phyloP scores from a whole-genome alignment of 2,888 invertebrate species.

The Acronicta psi region DNA sequence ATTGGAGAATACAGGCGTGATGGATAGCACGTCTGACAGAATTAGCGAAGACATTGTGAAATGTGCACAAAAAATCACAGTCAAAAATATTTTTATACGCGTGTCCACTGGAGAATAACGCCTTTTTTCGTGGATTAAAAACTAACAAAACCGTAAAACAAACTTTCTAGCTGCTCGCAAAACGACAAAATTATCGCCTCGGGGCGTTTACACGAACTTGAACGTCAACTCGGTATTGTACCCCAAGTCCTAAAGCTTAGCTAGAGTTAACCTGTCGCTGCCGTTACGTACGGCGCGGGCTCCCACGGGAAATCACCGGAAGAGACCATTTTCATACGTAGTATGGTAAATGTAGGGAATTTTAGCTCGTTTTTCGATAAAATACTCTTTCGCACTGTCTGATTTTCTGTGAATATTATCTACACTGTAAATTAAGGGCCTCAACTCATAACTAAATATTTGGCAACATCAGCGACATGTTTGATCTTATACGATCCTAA shows the following conservation, averaged over 20 bases:
- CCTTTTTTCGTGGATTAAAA: too few relatives aligned
- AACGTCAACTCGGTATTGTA: constrained; percentile 26
- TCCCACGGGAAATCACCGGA: constrained; percentile 67
- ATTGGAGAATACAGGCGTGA: too few relatives aligned
- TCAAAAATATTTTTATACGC: too few relatives aligned
- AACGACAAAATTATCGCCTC: constrained; percentile 16
- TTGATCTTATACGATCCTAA: too few relatives aligned
- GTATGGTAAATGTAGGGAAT: constrained; percentile 29
- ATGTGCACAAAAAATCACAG: too few relatives aligned
- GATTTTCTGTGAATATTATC: constrained; percentile 6
- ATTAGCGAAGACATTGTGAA: too few relatives aligned
- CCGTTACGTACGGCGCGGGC: constrained; percentile 19
- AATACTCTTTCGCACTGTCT: constrained; percentile 10
- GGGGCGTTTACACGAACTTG: constrained; percentile 12
- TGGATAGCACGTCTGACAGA: too few relatives aligned
- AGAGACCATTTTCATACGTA: constrained; percentile 62
- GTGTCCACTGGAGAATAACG: too few relatives aligned
- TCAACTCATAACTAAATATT: too few relatives aligned
- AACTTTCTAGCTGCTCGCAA: background rate
- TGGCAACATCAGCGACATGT: too few relatives aligned
- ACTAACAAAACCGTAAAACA: background rate
- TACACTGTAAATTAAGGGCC: too few relatives aligned
- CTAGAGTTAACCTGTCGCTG: constrained; percentile 53
- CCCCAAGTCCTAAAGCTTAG: constrained; percentile 49
- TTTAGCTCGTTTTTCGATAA: constrained; percentile 15